Evolutionary conservation across 2,797 vertebrate genomes (phyloP).

Genomic region (Lycodopsis pacificus): DNA sequence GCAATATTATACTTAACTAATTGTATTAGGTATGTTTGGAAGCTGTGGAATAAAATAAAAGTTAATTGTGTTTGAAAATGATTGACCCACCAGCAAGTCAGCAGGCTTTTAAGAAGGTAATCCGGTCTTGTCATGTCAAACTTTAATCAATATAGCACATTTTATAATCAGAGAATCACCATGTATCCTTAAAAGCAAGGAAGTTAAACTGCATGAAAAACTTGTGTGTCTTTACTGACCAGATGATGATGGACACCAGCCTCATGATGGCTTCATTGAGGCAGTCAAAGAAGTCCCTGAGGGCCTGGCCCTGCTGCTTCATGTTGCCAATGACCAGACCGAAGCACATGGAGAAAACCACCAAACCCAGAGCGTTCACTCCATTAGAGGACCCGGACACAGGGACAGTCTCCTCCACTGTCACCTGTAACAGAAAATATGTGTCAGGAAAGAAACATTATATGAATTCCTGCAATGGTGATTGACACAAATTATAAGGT

Average conservation of each 20-base stretch:
- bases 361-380: slow-evolving; percentile 95
- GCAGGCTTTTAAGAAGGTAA: not conserved
- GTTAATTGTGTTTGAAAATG: not conserved
- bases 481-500: not conserved
- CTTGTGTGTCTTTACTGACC: slow-evolving; percentile 83
- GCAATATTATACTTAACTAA: not conserved
- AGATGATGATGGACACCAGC: slow-evolving; percentile 96
- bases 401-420: slow-evolving; percentile 90
- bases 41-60: slow-evolving; percentile 1
- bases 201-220: not conserved
- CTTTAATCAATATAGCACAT: not conserved
- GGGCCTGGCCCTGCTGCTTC: slow-evolving; percentile 92
- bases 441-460: not conserved
- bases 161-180: not conserved
- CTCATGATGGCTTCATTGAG: slow-evolving; percentile 98
- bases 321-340: slow-evolving; percentile 96
- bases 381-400: slow-evolving; percentile 90
- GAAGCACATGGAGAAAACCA: slow-evolving; percentile 97
- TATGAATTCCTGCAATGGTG: not conserved
- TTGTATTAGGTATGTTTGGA: not conserved
- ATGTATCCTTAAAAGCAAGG: not conserved
- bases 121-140: not conserved
- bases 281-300: slow-evolving; percentile 93
- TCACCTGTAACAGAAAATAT: slow-evolving; percentile 79
- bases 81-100: not conserved